phyloP scores from a whole-genome alignment of 1,140 invertebrate genomes.

The Heliconius congener region DNA sequence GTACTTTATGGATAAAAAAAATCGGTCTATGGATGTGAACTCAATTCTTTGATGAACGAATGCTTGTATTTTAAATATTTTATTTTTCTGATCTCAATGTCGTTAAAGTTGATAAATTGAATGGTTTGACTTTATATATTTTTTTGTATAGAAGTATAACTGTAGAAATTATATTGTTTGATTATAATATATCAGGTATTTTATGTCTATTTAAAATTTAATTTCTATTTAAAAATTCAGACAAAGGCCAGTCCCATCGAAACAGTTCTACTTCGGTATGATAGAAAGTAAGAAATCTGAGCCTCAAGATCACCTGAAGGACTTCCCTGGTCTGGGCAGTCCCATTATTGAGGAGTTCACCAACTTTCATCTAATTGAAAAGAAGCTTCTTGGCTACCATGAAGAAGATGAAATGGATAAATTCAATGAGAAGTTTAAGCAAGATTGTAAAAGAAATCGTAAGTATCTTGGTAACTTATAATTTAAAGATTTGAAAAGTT shows the following conservation, averaged over 20 bases:
- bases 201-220: neutral
- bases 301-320: conserved; percentile 70
- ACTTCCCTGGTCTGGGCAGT: conserved; percentile 72
- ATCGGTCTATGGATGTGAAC: too few relatives aligned
- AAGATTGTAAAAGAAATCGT: conserved; percentile 70
- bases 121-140: too few relatives aligned
- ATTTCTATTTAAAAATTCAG: conserved; percentile 42
- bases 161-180: too few relatives aligned
- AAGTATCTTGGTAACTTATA: conserved; percentile 35
- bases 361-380: conserved; percentile 72
- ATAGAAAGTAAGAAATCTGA: conserved; percentile 76
- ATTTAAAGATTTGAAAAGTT: too few relatives aligned
- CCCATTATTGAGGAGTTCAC: conserved; percentile 71
- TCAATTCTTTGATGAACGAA: too few relatives aligned
- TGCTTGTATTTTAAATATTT: too few relatives aligned
- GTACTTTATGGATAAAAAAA: too few relatives aligned
- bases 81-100: neutral
- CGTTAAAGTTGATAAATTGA: too few relatives aligned
- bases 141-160: too few relatives aligned
- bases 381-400: conserved; percentile 70
- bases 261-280: conserved; percentile 91
- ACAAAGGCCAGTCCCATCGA: conserved; percentile 78
- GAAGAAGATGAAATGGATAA: conserved; percentile 72
- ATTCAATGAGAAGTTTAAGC: conserved; percentile 67
- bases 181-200: neutral